Evolutionary conservation across 2,113 vertebrate genomes (phyloP).

Genomic region (Zosterops japonicus): DNA sequence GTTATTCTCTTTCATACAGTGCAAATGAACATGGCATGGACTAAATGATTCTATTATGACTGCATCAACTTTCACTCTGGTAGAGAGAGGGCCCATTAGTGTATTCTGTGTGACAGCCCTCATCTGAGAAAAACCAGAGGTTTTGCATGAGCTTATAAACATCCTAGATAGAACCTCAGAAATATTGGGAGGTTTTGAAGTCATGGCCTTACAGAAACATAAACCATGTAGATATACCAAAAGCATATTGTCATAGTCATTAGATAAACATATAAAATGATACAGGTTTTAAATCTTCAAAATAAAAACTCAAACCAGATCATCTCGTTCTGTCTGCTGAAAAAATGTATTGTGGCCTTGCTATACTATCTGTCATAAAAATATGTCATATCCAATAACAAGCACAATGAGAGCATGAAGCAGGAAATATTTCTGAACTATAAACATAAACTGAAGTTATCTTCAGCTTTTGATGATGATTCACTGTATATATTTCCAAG

Average conservation of each 20-base stretch:
- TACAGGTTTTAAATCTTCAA: not conserved
- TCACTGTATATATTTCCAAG: slow-evolving; percentile 62
- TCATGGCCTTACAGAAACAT: not conserved
- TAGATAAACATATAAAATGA: not conserved
- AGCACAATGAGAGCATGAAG: slow-evolving; percentile 1
- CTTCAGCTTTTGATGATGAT: slow-evolving; percentile 61
- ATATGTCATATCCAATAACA: slow-evolving; percentile 8
- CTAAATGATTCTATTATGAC: not conserved
- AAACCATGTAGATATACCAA: not conserved
- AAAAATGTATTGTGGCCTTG: not conserved
- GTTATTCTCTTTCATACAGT: not conserved
- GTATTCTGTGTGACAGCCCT: not conserved
- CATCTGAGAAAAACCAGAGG: slow-evolving; percentile 24
- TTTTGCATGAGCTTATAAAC: slow-evolving; percentile 16
- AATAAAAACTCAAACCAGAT: slow-evolving; percentile 13
- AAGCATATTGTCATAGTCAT: not conserved
- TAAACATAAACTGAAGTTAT: slow-evolving; percentile 56
- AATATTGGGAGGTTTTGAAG: slow-evolving; percentile 8
- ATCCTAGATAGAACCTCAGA: not conserved
- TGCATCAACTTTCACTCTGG: not conserved
- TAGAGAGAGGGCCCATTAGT: not conserved
- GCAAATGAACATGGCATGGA: not conserved
- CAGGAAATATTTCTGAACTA: slow-evolving; percentile 30
- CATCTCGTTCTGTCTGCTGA: not conserved
- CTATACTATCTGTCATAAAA: slow-evolving; percentile 24